phyloP scores from a whole-genome alignment of 2,888 invertebrate genomes.

The Drosophila prolongata region DNA sequence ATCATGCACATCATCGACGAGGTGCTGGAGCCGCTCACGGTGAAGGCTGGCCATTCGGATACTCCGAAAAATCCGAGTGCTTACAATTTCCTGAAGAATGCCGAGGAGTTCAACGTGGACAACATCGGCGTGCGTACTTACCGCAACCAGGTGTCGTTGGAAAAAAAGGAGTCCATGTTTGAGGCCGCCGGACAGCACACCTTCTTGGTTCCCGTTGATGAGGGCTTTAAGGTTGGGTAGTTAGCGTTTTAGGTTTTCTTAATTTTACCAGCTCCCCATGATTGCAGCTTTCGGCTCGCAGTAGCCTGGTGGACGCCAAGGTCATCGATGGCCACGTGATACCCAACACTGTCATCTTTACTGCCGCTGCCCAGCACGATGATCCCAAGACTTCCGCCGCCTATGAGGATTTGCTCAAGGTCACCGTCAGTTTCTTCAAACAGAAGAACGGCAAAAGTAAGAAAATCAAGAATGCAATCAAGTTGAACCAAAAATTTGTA shows the following conservation, averaged over 20 bases:
- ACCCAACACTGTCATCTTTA: conserved; percentile 93
- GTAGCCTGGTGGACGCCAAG: conserved; percentile 91
- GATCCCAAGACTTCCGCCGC: conserved; percentile 92
- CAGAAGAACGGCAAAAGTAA: conserved; percentile 90
- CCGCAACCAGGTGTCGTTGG: conserved; percentile 90
- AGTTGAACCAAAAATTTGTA: too few relatives aligned
- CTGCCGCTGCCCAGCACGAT: conserved; percentile 90
- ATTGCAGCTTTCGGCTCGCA: conserved; percentile 87
- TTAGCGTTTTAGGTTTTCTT: neutral
- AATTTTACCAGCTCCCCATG: neutral
- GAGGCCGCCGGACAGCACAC: conserved; percentile 92
- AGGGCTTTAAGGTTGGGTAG: conserved; percentile 91
- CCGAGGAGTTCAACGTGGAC: conserved; percentile 90
- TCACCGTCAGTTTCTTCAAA: conserved; percentile 91
- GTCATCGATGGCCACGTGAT: conserved; percentile 96
- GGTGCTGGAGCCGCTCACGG: conserved; percentile 91
- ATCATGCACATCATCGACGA: conserved; percentile 95
- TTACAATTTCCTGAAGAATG: conserved; percentile 90
- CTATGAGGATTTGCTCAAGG: conserved; percentile 93
- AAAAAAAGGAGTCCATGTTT: conserved; percentile 90
- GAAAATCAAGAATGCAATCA: conserved; percentile 47
- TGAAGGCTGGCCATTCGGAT: conserved; percentile 86
- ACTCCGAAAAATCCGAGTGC: conserved; percentile 93
- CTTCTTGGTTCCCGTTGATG: conserved; percentile 95
- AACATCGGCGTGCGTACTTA: conserved; percentile 87